Percentiles rank a stretch among this genome's conserved stretches.
These are phyloP conservation scores for Acanthurus lineatus DNA, from an alignment of 2,797 vertebrate species.

Conservation along the genomic window DNA sequence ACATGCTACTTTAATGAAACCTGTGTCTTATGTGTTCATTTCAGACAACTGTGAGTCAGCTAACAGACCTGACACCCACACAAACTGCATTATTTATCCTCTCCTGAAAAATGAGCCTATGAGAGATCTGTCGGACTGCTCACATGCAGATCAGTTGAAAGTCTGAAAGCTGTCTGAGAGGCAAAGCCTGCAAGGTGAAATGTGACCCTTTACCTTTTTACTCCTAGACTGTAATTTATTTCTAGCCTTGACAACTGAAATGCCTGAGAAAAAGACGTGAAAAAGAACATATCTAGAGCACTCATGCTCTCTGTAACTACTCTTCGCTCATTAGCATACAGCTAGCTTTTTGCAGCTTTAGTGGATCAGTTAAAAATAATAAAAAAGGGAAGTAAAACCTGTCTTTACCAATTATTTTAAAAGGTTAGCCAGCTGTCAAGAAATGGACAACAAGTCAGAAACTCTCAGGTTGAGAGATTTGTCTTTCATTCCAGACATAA, in stretches of 20 bases:
- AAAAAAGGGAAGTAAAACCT: background rate
- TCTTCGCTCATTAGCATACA: background rate
- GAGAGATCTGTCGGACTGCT: background rate
- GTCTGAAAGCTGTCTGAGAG: background rate
- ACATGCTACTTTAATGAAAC: background rate
- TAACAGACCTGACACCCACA: background rate
- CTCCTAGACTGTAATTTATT: background rate
- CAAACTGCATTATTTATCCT: slow-evolving; percentile 13
- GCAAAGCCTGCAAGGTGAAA: background rate
- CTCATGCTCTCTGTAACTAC: background rate
- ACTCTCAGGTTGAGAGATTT: too few species aligned
- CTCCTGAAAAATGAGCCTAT: background rate
- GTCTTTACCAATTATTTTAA: background rate
- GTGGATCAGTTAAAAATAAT: background rate
- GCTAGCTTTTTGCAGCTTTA: background rate
- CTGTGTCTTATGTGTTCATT: background rate
- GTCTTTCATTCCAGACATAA: background rate
- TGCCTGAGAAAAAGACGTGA: background rate
- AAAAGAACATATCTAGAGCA: background rate
- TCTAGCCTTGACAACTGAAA: background rate
- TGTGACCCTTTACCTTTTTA: background rate
- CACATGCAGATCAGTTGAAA: slow-evolving; percentile 7
- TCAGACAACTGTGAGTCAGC: background rate
- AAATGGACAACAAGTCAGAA: too few species aligned
- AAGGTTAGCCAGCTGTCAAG: background rate